Conservation (phyloP, 1,140 invertebrate species). For the Drosophila fuyamai region DNA sequence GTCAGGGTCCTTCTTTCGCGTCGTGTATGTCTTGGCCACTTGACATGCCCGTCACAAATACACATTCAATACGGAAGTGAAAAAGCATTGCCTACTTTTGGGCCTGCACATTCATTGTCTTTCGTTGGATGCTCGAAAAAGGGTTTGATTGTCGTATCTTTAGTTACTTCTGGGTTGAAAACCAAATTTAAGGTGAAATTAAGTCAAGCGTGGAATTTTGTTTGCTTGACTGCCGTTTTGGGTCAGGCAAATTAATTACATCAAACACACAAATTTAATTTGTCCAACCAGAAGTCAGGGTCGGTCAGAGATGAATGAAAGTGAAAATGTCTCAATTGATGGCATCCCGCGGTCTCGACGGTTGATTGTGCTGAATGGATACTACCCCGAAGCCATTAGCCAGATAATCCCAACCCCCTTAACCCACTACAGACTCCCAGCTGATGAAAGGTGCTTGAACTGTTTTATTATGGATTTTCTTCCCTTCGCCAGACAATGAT, state of each 20-base stretch:
- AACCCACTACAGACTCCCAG: background rate
- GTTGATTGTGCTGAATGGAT: conserved; percentile 9
- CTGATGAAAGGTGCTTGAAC: conserved; percentile 44
- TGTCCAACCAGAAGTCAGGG: conserved; percentile 43
- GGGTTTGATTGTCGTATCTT: conserved; percentile 45
- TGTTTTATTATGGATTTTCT: conserved; percentile 43
- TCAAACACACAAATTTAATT: conserved; percentile 45
- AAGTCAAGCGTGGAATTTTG: conserved; percentile 44
- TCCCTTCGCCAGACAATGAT: conserved; percentile 45
- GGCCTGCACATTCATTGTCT: conserved; percentile 34
- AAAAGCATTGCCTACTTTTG: conserved; percentile 34
- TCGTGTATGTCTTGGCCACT: conserved; percentile 31
- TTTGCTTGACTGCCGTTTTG: conserved; percentile 24
- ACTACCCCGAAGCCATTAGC: conserved; percentile 18
- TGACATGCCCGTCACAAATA: conserved; percentile 63
- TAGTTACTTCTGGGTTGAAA: conserved; percentile 7
- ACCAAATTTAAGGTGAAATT: conserved; percentile 20
- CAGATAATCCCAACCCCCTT: conserved; percentile 12
- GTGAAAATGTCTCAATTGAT: conserved; percentile 42
- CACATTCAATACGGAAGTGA: conserved; percentile 9
- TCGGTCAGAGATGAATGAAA: conserved; percentile 39
- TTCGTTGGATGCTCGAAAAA: conserved; percentile 33
- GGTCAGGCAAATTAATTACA: conserved; percentile 44
- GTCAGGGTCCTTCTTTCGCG: conserved; percentile 18
- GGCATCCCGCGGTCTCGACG: conserved; percentile 11